Conservation (phyloP, 2,797 vertebrate genomes). For the Onychomys leucogaster region DNA sequence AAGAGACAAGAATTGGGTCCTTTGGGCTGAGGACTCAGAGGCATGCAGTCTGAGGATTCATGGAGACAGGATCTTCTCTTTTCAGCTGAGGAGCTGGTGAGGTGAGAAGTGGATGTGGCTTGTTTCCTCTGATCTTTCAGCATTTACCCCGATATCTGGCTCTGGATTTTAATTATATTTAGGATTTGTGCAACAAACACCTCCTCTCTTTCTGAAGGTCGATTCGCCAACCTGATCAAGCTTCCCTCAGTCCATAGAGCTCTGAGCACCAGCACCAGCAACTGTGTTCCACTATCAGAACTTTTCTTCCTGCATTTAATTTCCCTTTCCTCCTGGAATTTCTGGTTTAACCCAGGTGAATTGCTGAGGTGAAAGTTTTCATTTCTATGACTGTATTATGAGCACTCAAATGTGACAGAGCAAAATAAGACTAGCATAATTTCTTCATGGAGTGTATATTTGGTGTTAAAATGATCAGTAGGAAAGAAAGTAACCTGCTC, state of each 20-base stretch:
- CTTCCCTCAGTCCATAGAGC: not conserved
- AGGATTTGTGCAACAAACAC: too few relatives aligned
- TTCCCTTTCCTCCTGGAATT: not conserved
- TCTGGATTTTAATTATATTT: too few relatives aligned
- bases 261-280: not conserved
- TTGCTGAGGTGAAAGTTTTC: not conserved
- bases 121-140: too few relatives aligned
- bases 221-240: not conserved
- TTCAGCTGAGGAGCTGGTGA: too few relatives aligned
- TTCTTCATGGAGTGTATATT: not conserved
- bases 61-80: too few relatives aligned
- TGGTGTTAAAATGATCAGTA: constrained; percentile 11
- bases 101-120: too few relatives aligned
- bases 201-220: not conserved
- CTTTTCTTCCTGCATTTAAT: not conserved
- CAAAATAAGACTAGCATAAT: not conserved
- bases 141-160: too few relatives aligned
- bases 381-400: not conserved
- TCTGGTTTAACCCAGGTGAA: not conserved
- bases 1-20: too few relatives aligned
- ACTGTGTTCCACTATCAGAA: not conserved
- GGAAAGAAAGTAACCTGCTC: not conserved
- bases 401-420: not conserved
- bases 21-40: too few relatives aligned
- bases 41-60: too few relatives aligned